These are phyloP conservation scores for Cromileptes altivelis DNA, from an alignment of 2,113 vertebrate species.

Conservation along the genomic window DNA sequence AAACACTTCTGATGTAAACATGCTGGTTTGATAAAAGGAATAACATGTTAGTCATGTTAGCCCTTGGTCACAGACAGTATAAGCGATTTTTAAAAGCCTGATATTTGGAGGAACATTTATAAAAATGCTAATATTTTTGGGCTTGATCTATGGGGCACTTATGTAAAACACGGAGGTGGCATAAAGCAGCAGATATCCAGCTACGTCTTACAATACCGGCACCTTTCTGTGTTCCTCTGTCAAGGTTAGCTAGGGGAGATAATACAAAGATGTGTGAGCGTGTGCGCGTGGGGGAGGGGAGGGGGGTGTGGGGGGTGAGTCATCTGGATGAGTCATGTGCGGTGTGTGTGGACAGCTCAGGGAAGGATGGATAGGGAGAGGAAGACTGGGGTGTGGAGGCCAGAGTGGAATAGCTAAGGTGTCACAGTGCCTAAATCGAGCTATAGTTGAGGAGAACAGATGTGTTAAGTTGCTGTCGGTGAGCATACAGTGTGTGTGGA, in stretches of 20 bases:
- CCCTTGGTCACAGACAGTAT: slow-evolving; percentile 8
- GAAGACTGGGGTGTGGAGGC: slow-evolving; percentile 59
- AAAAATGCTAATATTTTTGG: slow-evolving; percentile 35
- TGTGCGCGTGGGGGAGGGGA: slow-evolving; percentile 61
- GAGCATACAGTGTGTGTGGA: not conserved
- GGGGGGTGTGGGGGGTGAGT: slow-evolving; percentile 71
- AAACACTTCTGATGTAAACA: not conserved
- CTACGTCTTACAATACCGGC: slow-evolving; percentile 62
- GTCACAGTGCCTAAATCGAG: slow-evolving; percentile 25
- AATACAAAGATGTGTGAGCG: slow-evolving; percentile 81
- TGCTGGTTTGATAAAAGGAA: slow-evolving; percentile 27
- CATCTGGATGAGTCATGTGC: slow-evolving; percentile 86
- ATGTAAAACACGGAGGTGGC: slow-evolving; percentile 55
- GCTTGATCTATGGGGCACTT: slow-evolving; percentile 39
- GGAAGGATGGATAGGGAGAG: slow-evolving; percentile 69
- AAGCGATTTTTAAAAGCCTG: slow-evolving; percentile 39
- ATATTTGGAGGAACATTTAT: slow-evolving; percentile 28
- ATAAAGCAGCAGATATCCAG: slow-evolving; percentile 49
- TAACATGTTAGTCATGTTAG: slow-evolving; percentile 9
- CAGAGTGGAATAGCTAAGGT: slow-evolving; percentile 51
- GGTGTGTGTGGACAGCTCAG: slow-evolving; percentile 78
- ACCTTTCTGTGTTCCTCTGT: slow-evolving; percentile 75
- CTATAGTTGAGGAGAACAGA: slow-evolving; percentile 13
- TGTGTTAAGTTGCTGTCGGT: slow-evolving; percentile 19
- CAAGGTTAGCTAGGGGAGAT: slow-evolving; percentile 84